A percentile compares a stretch with the other conserved stretches of the same genome.
Evolutionary conservation across 2,888 invertebrate genomes (phyloP).

Genomic region (Sarcophaga subvicina): DNA sequence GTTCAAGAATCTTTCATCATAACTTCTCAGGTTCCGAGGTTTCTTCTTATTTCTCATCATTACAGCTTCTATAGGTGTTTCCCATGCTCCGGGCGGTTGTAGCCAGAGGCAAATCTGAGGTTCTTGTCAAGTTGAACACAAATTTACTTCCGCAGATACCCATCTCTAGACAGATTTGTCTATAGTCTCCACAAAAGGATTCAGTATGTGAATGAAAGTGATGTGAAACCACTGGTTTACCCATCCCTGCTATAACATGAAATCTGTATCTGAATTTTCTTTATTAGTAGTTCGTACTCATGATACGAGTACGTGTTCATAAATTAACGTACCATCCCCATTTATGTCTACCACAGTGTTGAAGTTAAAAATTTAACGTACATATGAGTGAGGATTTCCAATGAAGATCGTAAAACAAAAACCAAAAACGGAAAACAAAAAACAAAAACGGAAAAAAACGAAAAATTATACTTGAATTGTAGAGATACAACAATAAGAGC

Average conservation of each 20-base stretch:
- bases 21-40: too few species aligned
- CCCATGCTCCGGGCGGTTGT: too few species aligned
- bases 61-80: too few species aligned
- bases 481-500: slow-evolving; percentile 9
- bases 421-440: background rate
- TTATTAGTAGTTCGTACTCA: slow-evolving; percentile 3
- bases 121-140: too few species aligned
- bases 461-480: slow-evolving; percentile 32
- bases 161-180: background rate
- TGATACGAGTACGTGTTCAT: background rate
- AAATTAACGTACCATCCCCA: background rate
- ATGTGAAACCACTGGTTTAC: too few species aligned
- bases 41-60: too few species aligned
- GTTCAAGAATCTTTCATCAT: too few species aligned
- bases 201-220: too few species aligned
- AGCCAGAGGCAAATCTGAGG: too few species aligned
- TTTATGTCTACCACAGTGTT: background rate
- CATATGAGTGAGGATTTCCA: slow-evolving; percentile 37
- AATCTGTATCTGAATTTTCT: background rate
- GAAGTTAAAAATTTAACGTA: background rate
- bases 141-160: too few species aligned
- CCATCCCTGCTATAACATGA: too few species aligned
- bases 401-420: slow-evolving; percentile 36
- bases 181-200: too few species aligned
- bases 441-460: background rate